These are phyloP conservation scores for Pteronura brasiliensis DNA, from an alignment of 2,113 vertebrate species.

Conservation along the genomic window DNA sequence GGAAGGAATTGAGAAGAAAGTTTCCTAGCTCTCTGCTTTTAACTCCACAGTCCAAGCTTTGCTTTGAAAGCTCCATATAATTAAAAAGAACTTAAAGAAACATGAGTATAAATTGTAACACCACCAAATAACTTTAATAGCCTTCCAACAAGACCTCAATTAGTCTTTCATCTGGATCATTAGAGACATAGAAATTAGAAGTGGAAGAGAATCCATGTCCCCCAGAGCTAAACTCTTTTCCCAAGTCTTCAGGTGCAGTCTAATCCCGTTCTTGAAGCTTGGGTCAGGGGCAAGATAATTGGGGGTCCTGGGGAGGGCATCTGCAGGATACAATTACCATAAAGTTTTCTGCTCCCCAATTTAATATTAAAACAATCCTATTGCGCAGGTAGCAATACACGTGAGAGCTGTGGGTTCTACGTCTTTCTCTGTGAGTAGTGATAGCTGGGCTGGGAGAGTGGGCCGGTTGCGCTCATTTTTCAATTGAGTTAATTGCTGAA, in stretches of 20 bases:
- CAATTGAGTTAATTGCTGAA: neutral
- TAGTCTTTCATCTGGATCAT: slow-evolving; percentile 55
- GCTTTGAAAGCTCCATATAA: slow-evolving; percentile 61
- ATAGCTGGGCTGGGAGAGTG: neutral
- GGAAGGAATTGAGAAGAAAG: slow-evolving; percentile 19
- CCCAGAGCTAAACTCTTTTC: slow-evolving; percentile 38
- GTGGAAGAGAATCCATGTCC: slow-evolving; percentile 12
- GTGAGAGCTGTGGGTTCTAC: neutral
- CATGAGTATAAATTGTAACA: slow-evolving; percentile 45
- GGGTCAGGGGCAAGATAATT: neutral
- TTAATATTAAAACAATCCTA: neutral
- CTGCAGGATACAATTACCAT: neutral
- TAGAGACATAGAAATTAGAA: slow-evolving; percentile 12
- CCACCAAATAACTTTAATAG: slow-evolving; percentile 27
- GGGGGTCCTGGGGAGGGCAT: neutral
- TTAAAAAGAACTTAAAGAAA: slow-evolving; percentile 55
- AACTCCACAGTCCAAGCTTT: neutral
- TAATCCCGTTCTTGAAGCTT: neutral
- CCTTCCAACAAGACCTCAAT: slow-evolving; percentile 55
- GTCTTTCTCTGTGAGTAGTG: neutral
- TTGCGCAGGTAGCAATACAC: neutral
- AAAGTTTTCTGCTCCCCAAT: neutral
- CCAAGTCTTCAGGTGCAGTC: neutral
- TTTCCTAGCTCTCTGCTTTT: slow-evolving; percentile 25
- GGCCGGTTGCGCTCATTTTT: neutral